phyloP scores from a whole-genome alignment of 2,113 vertebrate genomes.

The Peromyscus leucopus region DNA sequence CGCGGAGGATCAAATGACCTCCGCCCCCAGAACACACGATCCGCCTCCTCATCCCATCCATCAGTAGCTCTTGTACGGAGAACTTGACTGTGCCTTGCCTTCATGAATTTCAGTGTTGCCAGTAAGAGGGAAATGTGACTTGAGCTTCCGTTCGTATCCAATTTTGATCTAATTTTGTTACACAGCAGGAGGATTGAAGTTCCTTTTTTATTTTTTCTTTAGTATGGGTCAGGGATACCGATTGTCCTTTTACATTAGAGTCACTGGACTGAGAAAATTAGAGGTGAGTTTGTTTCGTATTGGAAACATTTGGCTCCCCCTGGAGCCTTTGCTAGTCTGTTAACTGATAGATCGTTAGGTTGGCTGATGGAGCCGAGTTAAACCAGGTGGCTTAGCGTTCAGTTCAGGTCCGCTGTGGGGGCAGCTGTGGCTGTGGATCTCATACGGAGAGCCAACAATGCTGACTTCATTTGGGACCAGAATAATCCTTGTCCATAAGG shows the following conservation, averaged over 20 bases:
- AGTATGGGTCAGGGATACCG: background rate
- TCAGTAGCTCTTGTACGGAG: background rate
- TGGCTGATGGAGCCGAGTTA: background rate
- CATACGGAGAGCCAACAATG: slow-evolving; percentile 14
- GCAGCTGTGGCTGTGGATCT: background rate
- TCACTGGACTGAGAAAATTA: slow-evolving; percentile 26
- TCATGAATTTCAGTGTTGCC: slow-evolving; percentile 49
- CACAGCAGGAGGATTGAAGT: background rate
- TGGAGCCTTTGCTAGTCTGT: slow-evolving; percentile 52
- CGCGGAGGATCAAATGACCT: background rate
- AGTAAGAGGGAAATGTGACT: slow-evolving; percentile 18
- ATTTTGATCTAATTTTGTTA: background rate
- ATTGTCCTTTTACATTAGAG: slow-evolving; percentile 57
- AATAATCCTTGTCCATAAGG: slow-evolving; percentile 63
- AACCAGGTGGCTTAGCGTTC: background rate
- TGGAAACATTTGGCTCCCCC: slow-evolving; percentile 39
- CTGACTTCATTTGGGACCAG: slow-evolving; percentile 39
- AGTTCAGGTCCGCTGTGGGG: background rate
- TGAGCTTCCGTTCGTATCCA: background rate
- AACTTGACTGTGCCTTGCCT: background rate
- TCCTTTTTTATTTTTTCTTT: background rate
- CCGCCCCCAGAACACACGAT: background rate
- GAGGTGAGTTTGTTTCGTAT: slow-evolving; percentile 49
- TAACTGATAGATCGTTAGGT: slow-evolving; percentile 16
- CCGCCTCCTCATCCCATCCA: background rate